phyloP scores from a whole-genome alignment of 2,797 vertebrate species.

The Podarcis lilfordi region DNA sequence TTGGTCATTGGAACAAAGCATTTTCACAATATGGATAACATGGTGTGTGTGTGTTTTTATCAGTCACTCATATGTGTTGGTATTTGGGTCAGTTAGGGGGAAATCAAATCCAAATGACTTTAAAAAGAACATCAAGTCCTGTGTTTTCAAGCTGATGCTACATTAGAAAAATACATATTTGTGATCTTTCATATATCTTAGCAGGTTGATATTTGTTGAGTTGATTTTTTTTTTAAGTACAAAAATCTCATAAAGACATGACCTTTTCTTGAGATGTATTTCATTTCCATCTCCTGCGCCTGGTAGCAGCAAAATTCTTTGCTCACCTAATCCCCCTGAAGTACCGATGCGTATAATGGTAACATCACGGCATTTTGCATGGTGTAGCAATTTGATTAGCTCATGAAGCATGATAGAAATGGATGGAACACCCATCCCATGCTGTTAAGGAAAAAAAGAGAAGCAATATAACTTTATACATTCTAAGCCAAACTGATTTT shows the following conservation, averaged over 20 bases:
- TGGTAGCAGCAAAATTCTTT: rapidly evolving
- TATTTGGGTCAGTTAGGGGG: neutral
- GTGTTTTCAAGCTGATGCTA: neutral
- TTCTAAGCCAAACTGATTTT: slow-evolving; percentile 28
- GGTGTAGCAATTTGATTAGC: slow-evolving; percentile 92
- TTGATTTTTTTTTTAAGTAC: neutral
- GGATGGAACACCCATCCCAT: slow-evolving; percentile 91
- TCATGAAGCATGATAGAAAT: slow-evolving; percentile 92
- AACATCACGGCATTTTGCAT: slow-evolving; percentile 83
- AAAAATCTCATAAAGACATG: slow-evolving; percentile 17
- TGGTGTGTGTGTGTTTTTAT: neutral
- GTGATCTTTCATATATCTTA: neutral
- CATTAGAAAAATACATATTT: rapidly evolving
- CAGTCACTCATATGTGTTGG: neutral
- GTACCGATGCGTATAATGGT: slow-evolving; percentile 87
- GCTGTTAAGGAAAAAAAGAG: slow-evolving; percentile 74
- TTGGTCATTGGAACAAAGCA: neutral
- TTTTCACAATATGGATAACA: neutral
- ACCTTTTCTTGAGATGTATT: slow-evolving; percentile 25
- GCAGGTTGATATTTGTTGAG: slow-evolving; percentile 15
- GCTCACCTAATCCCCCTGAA: slow-evolving; percentile 88
- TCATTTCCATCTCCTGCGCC: neutral
- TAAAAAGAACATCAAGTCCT: neutral
- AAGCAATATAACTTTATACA: neutral
- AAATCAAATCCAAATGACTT: neutral